Base-by-base conservation (phyloP, 2,888 invertebrate species). In the Melinaea marsaeus region DNA sequence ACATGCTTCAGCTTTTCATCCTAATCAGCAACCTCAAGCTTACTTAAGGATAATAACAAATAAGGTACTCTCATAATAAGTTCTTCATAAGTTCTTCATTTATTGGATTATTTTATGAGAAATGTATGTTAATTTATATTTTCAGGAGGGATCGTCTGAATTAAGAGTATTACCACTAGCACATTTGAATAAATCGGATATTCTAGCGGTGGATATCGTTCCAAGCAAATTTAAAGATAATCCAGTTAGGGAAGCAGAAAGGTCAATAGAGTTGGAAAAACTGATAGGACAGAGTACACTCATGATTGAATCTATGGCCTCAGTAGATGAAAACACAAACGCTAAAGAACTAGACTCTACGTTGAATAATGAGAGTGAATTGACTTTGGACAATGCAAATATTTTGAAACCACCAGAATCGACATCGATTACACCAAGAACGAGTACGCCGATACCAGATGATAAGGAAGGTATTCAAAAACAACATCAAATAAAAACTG, bases 1-100 rank as follows among this genome's bases (percentile, higher is more conserved):
- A 0, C 92, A 92, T 68, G 76, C 85, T 0, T 81, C 89, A 0
- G 54, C 71, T 3, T 55, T 75, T 5, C 93, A 93, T 64, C 91
- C 92, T 1, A 64, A 79, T 2, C 77, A 77, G 57, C 85, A 86
- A 57, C 87, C 89, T 0, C 83, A 85, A 58, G 84, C 87, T 0
- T 90, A 90, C 63, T 69, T 91, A 37, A 76, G 91, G 61, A 79
- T 88, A 54, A 82, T 85, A 47, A 81, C 83, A 4, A 81, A 74
- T 55, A 83, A 82, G 78, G 32, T 58, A 32, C 33, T 61, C 2
- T 37, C 22, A 37, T 37, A 37, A 37, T 37, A 7, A 37, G 2
- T 6, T 6, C 5, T 37, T 1, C 7, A 7, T 42, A 42, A 9
- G 42, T 9, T 6, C 22, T 22, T 22, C 22, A 42, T 11, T 42